phyloP scores from a whole-genome alignment of 2,797 vertebrate genomes.

The Tympanoctomys barrerae region DNA sequence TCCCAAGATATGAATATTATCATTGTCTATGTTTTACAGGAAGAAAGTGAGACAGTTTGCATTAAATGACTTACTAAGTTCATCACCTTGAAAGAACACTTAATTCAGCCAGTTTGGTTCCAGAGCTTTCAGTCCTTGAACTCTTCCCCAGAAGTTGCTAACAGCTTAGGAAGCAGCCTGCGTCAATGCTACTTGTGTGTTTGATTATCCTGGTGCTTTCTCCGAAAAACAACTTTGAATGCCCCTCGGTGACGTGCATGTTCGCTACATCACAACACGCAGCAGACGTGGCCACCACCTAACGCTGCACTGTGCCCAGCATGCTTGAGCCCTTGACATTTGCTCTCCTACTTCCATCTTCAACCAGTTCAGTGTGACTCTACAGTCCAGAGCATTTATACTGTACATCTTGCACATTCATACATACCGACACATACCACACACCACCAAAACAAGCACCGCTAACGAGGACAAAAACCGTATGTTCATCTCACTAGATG shows the following conservation, averaged over 20 bases:
- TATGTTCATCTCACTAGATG: not conserved
- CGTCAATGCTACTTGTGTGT: not conserved
- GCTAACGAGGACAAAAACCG: not conserved
- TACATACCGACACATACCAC: not conserved
- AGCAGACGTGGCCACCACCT: no score
- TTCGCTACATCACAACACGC: not conserved
- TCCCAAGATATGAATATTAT: not conserved
- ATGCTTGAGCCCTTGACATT: not conserved
- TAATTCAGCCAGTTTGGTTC: not conserved
- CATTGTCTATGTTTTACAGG: conserved; percentile 15
- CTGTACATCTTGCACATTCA: not conserved
- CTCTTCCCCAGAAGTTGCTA: not conserved
- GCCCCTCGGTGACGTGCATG: not conserved
- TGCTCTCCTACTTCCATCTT: not conserved
- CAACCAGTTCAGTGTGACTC: not conserved
- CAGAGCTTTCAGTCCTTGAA: not conserved
- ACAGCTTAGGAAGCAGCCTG: not conserved
- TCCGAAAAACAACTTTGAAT: not conserved
- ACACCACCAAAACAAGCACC: not conserved
- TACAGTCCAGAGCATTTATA: not conserved
- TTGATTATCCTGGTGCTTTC: not conserved
- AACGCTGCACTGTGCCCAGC: not conserved
- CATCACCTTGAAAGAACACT: not conserved
- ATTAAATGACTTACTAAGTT: conserved; percentile 6
- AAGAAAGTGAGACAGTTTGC: not conserved